Conservation (phyloP, 2,113 vertebrate species). For the Sebastes schlegelii region DNA sequence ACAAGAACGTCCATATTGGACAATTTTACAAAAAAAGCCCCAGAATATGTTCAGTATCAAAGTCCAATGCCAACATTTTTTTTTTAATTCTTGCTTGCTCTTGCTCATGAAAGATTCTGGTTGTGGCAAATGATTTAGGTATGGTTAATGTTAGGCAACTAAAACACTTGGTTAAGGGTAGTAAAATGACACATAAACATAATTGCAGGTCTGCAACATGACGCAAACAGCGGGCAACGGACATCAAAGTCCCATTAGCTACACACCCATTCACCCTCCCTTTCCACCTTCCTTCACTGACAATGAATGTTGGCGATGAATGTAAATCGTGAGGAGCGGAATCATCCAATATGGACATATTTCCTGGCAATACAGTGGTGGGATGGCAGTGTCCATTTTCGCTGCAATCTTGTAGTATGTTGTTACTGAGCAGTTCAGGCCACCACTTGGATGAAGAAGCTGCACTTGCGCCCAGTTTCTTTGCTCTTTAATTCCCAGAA, state of each 20-base stretch:
- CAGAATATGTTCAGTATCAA: too few relatives aligned
- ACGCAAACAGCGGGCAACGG: not conserved
- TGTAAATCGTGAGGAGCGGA: not conserved
- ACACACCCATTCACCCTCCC: not conserved
- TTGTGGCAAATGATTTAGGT: not conserved
- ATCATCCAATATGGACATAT: not conserved
- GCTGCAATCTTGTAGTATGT: not conserved
- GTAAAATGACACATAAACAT: slow-evolving; percentile 4
- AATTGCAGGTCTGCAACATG: not conserved
- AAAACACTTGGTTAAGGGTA: not conserved
- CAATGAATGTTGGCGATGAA: not conserved
- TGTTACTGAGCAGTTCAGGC: not conserved
- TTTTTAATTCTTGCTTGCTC: too few relatives aligned
- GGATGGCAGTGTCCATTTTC: slow-evolving; percentile 8
- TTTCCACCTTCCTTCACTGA: not conserved
- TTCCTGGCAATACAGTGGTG: not conserved
- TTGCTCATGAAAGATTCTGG: too few relatives aligned
- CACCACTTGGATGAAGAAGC: slow-evolving; percentile 1
- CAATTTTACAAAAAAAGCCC: too few relatives aligned
- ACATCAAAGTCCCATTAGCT: not conserved
- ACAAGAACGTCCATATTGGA: too few relatives aligned
- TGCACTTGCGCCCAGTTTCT: slow-evolving; percentile 6
- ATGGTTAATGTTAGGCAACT: not conserved
- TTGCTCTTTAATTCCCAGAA: slow-evolving; percentile 22
- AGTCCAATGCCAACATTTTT: too few relatives aligned